Evolutionary conservation across 2,113 vertebrate genomes (phyloP).

Genomic region (Isurus oxyrinchus): DNA sequence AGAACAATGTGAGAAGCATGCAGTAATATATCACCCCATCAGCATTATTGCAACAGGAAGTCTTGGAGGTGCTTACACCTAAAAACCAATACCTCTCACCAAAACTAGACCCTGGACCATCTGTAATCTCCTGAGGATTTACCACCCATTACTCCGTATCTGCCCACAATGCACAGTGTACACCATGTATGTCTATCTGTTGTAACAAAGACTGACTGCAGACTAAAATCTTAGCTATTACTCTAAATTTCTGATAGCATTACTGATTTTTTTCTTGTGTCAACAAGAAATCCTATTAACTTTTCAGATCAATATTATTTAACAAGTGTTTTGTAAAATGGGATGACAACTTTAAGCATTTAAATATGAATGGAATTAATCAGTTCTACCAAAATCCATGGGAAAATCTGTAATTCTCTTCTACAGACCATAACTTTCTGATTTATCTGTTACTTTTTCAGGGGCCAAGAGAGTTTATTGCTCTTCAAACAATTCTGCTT

Average conservation of each 20-base stretch:
- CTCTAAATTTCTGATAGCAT: neutral
- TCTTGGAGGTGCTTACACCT: neutral
- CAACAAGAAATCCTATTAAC: neutral
- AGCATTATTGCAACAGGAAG: neutral
- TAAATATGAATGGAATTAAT: conserved; percentile 12
- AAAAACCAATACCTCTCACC: neutral
- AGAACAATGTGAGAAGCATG: neutral
- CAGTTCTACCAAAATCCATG: conserved; percentile 23
- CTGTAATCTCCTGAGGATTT: neutral
- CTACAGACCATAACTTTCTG: conserved; percentile 19
- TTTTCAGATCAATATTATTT: neutral
- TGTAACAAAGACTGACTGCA: neutral
- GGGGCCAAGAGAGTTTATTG: neutral
- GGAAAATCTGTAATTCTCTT: conserved; percentile 12
- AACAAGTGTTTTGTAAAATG: neutral
- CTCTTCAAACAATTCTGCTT: conserved; percentile 30
- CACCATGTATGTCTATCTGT: neutral
- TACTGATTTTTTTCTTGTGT: neutral
- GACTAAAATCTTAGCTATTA: neutral
- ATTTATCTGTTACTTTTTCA: conserved; percentile 28
- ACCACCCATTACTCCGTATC: neutral
- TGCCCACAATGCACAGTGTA: neutral
- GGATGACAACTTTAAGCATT: conserved; percentile 8
- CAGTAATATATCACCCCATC: neutral
- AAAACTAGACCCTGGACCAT: neutral